Percentiles rank a stretch among this genome's conserved stretches.
These are phyloP conservation scores for Hypothenemus hampei DNA, from an alignment of 1,140 invertebrate species.

Conservation along the genomic window DNA sequence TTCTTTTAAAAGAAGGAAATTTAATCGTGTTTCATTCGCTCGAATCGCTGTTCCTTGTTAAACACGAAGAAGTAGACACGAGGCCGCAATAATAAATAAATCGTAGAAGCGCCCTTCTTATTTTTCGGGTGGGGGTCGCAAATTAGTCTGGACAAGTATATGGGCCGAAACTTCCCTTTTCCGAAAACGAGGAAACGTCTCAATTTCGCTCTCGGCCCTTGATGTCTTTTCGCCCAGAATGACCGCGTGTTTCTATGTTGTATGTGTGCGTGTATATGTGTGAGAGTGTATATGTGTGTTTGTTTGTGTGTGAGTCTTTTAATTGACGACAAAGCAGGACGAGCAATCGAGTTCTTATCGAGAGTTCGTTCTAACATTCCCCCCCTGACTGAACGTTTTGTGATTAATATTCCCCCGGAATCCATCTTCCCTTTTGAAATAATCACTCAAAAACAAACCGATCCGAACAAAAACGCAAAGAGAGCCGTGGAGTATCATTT, in stretches of 20 bases:
- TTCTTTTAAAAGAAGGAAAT: background rate
- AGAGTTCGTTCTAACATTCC: conserved; percentile 1
- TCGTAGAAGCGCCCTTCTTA: conserved; percentile 19
- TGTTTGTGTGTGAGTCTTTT: no score
- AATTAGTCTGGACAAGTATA: conserved; percentile 28
- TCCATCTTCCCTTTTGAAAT: conserved; percentile 21
- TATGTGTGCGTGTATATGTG: no score
- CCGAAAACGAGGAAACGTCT: conserved; percentile 25
- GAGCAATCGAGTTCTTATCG: conserved; percentile 20
- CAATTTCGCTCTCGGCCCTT: no score
- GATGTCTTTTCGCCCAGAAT: no score
- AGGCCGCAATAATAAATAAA: conserved; percentile 21
- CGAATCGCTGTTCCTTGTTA: background rate
- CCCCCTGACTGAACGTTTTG: conserved; percentile 18
- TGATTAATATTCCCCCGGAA: conserved; percentile 26
- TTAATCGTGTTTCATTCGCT: no score
- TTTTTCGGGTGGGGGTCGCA: no score
- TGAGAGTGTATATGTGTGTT: no score
- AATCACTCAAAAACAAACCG: conserved; percentile 22
- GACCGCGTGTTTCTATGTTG: no score
- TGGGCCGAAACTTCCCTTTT: conserved; percentile 26
- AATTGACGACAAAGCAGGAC: no score
- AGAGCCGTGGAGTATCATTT: conserved; percentile 27
- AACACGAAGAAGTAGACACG: background rate
- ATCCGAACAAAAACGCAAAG: conserved; percentile 28